Conservation (phyloP, 2,797 vertebrate genomes). For the Malurus splendens region DNA sequence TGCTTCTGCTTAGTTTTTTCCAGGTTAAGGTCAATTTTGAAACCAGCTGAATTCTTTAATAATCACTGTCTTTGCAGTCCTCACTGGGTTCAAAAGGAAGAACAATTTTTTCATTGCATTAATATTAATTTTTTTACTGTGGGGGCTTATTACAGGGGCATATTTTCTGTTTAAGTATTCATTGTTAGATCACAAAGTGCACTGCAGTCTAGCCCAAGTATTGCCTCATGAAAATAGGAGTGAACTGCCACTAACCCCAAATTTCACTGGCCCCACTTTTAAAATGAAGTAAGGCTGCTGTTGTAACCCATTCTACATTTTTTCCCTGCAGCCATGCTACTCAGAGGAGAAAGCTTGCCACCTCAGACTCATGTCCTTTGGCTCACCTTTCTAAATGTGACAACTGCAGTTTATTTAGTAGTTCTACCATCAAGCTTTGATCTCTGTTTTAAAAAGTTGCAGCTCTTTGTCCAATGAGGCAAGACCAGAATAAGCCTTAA, state of each 20-base stretch:
- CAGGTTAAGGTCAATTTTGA: slow-evolving; percentile 62
- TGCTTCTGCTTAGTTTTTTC: slow-evolving; percentile 41
- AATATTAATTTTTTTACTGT: slow-evolving; percentile 64
- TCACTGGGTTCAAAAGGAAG: slow-evolving; percentile 50
- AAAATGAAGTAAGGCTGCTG: background rate
- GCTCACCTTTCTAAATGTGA: slow-evolving; percentile 19
- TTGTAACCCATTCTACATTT: background rate
- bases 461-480: background rate
- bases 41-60: slow-evolving; percentile 35
- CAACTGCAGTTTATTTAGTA: slow-evolving; percentile 14
- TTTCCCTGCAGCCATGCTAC: background rate
- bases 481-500: background rate
- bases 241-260: background rate
- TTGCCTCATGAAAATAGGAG: background rate
- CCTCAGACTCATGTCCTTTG: slow-evolving; percentile 10
- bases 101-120: slow-evolving; percentile 43
- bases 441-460: background rate
- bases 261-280: background rate
- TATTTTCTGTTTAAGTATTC: slow-evolving; percentile 64
- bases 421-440: background rate
- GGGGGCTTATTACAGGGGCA: slow-evolving; percentile 50
- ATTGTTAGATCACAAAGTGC: slow-evolving; percentile 8
- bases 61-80: slow-evolving; percentile 41
- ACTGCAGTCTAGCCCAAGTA: background rate
- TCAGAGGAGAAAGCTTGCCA: background rate